phyloP scores from a whole-genome alignment of 2,888 invertebrate genomes.

The Trichopria drosophilae region DNA sequence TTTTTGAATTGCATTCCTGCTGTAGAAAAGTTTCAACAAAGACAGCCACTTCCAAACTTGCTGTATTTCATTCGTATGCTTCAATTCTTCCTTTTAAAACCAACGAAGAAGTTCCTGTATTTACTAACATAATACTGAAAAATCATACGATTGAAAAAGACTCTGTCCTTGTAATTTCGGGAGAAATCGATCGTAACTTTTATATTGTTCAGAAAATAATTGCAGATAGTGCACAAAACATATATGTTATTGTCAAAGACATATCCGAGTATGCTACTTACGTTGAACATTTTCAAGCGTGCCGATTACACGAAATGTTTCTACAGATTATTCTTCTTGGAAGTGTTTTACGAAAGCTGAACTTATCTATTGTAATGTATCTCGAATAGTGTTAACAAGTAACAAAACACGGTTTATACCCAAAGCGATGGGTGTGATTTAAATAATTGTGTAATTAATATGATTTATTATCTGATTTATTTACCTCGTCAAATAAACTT shows the following conservation, averaged over 20 bases:
- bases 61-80: slow-evolving; percentile 9
- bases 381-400: background rate
- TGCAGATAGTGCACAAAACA: slow-evolving; percentile 1
- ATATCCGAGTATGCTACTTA: background rate
- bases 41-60: slow-evolving; percentile 15
- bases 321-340: background rate
- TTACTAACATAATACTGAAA: no score
- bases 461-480: no score
- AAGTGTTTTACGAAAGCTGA: background rate
- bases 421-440: slow-evolving; percentile 9
- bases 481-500: no score
- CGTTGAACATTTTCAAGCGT: slow-evolving; percentile 4
- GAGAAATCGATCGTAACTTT: slow-evolving; percentile 3
- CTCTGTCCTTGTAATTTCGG: background rate
- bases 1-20: slow-evolving; percentile 12
- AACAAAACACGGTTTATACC: slow-evolving; percentile 2
- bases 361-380: slow-evolving; percentile 5
- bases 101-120: no score
- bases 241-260: background rate
- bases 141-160: no score
- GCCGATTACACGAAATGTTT: background rate
- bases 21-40: slow-evolving; percentile 11
- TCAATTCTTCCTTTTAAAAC: slow-evolving; percentile 13
- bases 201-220: slow-evolving; percentile 6
- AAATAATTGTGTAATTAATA: no score